Percentiles rank a stretch among this genome's conserved stretches.
phyloP scores from a whole-genome alignment of 2,888 invertebrate genomes.

The Agriopis leucophaearia region DNA sequence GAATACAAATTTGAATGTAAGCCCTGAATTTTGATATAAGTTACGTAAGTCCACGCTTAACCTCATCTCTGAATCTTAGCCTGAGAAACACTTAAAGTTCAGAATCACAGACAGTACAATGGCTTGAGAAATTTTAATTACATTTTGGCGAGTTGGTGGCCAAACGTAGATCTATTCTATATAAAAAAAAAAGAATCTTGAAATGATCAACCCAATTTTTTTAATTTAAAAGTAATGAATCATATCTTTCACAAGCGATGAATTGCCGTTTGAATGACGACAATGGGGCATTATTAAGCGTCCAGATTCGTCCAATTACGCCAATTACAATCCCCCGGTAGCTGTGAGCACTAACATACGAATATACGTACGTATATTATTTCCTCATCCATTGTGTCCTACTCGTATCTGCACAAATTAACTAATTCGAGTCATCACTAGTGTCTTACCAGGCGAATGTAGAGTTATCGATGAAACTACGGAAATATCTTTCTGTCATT shows the following conservation, averaged over 20 bases:
- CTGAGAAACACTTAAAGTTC: not conserved
- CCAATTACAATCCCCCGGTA: constrained; percentile 84
- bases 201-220: constrained; percentile 56
- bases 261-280: constrained; percentile 83
- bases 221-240: constrained; percentile 80
- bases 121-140: too few relatives aligned
- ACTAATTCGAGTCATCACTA: constrained; percentile 75
- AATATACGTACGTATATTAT: constrained; percentile 69
- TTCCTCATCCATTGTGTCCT: constrained; percentile 84
- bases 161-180: too few relatives aligned
- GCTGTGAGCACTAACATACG: constrained; percentile 66
- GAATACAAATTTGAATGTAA: too few relatives aligned
- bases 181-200: too few relatives aligned
- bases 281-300: constrained; percentile 84
- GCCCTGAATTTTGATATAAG: too few relatives aligned
- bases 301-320: constrained; percentile 85
- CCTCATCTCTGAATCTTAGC: too few relatives aligned
- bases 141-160: too few relatives aligned
- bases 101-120: not conserved
- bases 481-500: not conserved
- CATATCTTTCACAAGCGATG: constrained; percentile 82
- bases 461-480: constrained; percentile 39
- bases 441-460: constrained; percentile 48
- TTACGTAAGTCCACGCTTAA: too few relatives aligned
- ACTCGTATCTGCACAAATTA: constrained; percentile 84